Base-by-base conservation (phyloP, 2,113 vertebrate species). In the Empidonax traillii region DNA sequence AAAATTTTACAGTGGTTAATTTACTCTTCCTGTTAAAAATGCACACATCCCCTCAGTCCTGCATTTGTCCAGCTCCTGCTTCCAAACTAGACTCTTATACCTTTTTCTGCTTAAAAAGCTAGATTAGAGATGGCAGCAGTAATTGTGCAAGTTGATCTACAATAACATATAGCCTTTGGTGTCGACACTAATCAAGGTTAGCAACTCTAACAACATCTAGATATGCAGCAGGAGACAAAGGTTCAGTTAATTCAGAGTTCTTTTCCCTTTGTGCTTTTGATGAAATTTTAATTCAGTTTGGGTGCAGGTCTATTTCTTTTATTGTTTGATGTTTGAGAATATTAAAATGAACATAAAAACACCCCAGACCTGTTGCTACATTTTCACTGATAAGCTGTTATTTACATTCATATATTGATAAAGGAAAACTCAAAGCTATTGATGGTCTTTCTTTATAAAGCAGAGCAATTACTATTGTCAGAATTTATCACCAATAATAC, bases 211-310 rank as follows among this genome's bases (percentile, higher is more conserved):
- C 93, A 93, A 92, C 75, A 96, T 96, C 90, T 92, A 94, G 88
- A 94, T 90, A 92, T 82, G 9, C 95, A 97, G 95, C 85, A 91
- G 92, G 96, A 96, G 84, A 87, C 78, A 96, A 94, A 96, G 86
- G 89, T 93, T 96, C 92, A 58, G 93, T 89, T 96, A 96, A 97
- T 92, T 88, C 92, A 85, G 84, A 91, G 96, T 91, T 97, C 93
- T 92, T 69, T 91, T 94, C 81, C 81, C 84, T 93, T 85, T 89
- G 71, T 91, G 76, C 78, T 95, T 97, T 95, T 96, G 96, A 97
- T 97, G 93, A 96, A 96, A 96, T 93, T 97, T 96, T 97, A 93
- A 97, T 95, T 94, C 93, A 17, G 59, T 96, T 92, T 97, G 75
- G 67, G 95, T 86, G 87, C 88, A 90, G 75, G 90, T 94, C 78